These are phyloP conservation scores for Urocyon cinereoargenteus DNA, from an alignment of 2,797 vertebrate species.

Conservation along the genomic window DNA sequence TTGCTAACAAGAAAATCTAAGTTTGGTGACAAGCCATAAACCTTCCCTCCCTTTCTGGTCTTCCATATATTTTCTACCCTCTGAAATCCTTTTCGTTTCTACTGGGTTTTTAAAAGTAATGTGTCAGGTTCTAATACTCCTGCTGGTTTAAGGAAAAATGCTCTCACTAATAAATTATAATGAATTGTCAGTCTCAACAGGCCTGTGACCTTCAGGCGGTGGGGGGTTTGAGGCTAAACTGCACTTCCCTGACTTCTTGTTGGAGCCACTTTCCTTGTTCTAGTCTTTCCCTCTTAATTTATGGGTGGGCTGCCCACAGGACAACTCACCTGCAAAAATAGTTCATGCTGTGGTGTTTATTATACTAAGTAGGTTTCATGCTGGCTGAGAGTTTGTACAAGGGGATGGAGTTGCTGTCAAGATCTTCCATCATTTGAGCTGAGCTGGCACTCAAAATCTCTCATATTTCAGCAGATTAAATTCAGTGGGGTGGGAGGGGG, in stretches of 20 bases:
- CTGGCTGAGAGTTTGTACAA: constrained; percentile 88
- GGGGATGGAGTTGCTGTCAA: constrained; percentile 88
- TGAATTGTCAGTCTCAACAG: constrained; percentile 88
- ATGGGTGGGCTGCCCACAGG: constrained; percentile 92
- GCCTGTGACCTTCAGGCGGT: constrained; percentile 88
- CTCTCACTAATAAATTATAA: constrained; percentile 89
- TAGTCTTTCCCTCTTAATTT: constrained; percentile 90
- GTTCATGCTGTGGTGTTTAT: constrained; percentile 91
- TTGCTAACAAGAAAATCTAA: constrained; percentile 52
- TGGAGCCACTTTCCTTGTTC: constrained; percentile 85
- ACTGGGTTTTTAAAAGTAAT: constrained; percentile 80
- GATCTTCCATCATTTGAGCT: constrained; percentile 87
- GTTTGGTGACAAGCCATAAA: constrained; percentile 60
- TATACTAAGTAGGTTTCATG: constrained; percentile 93
- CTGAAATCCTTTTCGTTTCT: constrained; percentile 76
- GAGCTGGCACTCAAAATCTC: constrained; percentile 84
- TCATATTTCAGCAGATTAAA: constrained; percentile 84
- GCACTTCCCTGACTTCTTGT: constrained; percentile 84
- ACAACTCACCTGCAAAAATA: constrained; percentile 96
- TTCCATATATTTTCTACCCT: constrained; percentile 36
- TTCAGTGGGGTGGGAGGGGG: constrained; percentile 26
- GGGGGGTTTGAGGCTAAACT: constrained; percentile 89
- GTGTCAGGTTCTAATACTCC: constrained; percentile 85
- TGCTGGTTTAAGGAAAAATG: constrained; percentile 88
- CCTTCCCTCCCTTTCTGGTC: constrained; percentile 58